These are phyloP conservation scores for Galaxea fascicularis DNA, from an alignment of 92 coral and sea anemone genomes.

Conservation along the genomic window DNA sequence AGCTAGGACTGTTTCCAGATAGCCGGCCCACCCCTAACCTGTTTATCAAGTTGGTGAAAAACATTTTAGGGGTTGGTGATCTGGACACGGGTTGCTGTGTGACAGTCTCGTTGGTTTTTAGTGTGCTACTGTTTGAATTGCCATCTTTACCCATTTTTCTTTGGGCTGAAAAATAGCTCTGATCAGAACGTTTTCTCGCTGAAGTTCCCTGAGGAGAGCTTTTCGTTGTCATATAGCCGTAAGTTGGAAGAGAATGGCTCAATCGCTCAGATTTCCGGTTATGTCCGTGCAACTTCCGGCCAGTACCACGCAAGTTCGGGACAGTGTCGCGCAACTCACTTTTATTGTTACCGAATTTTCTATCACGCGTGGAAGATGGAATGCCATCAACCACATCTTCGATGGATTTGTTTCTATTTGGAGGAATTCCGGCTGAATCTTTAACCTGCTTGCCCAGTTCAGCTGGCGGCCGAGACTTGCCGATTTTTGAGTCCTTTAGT, in stretches of 20 bases:
- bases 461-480: background rate
- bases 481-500: constrained; percentile 32
- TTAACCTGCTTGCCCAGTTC: background rate
- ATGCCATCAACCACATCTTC: constrained; percentile 21
- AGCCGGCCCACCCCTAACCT: constrained; percentile 60
- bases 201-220: background rate
- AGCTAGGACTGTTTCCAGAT: constrained; percentile 60
- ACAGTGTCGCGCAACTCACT: constrained; percentile 18
- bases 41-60: constrained; percentile 66
- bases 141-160: background rate
- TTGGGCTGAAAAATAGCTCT: constrained; percentile 10
- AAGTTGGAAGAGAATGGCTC: constrained; percentile 37
- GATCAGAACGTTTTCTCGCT: constrained; percentile 13
- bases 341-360: background rate
- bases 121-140: constrained; percentile 4
- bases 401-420: constrained; percentile 4
- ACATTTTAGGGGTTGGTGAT: constrained; percentile 54
- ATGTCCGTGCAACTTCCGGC: constrained; percentile 14
- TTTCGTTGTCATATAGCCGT: background rate
- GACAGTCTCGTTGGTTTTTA: background rate
- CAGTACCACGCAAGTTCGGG: background rate
- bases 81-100: constrained; percentile 16
- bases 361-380: constrained; percentile 18
- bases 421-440: background rate
- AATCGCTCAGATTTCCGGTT: constrained; percentile 12